Evolutionary conservation across 2,888 invertebrate genomes (phyloP).

Genomic region (Laspeyria flexula): DNA sequence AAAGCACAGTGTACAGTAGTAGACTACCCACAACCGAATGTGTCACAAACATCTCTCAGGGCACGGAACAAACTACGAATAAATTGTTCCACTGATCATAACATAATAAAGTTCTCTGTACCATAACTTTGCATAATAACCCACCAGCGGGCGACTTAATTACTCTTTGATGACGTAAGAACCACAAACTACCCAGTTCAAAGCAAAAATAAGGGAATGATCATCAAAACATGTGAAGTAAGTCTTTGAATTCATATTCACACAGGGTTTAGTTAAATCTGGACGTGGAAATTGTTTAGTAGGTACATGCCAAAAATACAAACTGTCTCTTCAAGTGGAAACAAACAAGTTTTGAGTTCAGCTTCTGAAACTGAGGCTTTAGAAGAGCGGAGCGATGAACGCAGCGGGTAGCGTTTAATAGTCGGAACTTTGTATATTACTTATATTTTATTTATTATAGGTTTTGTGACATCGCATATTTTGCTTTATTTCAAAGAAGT

Average conservation of each 20-base stretch:
- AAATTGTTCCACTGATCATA: constrained; percentile 4
- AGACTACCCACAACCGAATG: no score
- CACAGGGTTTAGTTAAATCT: constrained; percentile 17
- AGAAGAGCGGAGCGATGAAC: constrained; percentile 23
- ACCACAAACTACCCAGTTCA: constrained; percentile 3
- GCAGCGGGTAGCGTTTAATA: neutral
- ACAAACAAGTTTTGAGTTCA: constrained; percentile 54
- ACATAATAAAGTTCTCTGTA: constrained; percentile 8
- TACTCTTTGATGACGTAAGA: constrained; percentile 13
- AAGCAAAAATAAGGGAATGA: constrained; percentile 13
- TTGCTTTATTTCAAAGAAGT: no score
- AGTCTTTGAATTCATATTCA: constrained; percentile 15
- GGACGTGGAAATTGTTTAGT: constrained; percentile 41
- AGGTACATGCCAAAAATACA: constrained; percentile 36
- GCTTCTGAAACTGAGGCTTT: constrained; percentile 28
- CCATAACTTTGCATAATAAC: constrained; percentile 18
- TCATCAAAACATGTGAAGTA: constrained; percentile 17
- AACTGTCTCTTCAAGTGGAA: constrained; percentile 29
- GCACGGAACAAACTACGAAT: constrained; percentile 2
- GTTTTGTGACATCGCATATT: no score
- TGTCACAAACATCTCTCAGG: neutral
- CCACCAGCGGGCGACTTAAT: constrained; percentile 14
- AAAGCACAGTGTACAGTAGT: no score
- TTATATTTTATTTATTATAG: no score
- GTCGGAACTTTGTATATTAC: neutral